These are phyloP conservation scores for Forficula auricularia DNA, from an alignment of 1,140 invertebrate genomes.

Conservation along the genomic window DNA sequence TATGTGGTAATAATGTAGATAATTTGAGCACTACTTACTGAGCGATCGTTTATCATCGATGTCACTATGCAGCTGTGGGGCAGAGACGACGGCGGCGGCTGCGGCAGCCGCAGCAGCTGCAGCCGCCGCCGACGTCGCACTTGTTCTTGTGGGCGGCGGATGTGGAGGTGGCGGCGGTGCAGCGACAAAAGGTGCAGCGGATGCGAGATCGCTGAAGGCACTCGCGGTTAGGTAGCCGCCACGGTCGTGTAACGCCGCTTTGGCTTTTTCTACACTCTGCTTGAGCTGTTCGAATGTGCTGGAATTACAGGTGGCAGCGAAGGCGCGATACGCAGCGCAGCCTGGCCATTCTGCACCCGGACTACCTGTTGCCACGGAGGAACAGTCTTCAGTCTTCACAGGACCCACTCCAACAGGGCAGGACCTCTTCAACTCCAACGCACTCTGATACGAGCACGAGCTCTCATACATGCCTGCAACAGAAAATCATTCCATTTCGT, in stretches of 20 bases:
- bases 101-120: neutral
- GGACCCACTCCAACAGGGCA: slow-evolving; percentile 16
- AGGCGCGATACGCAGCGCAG: slow-evolving; percentile 37
- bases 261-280: slow-evolving; percentile 74
- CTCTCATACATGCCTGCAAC: slow-evolving; percentile 60
- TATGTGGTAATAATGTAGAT: too few relatives aligned
- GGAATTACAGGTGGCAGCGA: slow-evolving; percentile 35
- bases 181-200: slow-evolving; percentile 25
- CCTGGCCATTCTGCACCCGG: slow-evolving; percentile 43
- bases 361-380: slow-evolving; percentile 21
- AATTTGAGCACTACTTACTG: too few relatives aligned
- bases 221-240: slow-evolving; percentile 22
- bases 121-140: neutral
- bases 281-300: slow-evolving; percentile 74
- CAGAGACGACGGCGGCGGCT: neutral
- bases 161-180: slow-evolving; percentile 5
- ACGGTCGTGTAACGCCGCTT: slow-evolving; percentile 50
- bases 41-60: slow-evolving; percentile 5
- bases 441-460: slow-evolving; percentile 71
- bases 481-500: too few relatives aligned
- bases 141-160: neutral
- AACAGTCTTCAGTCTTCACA: slow-evolving; percentile 35
- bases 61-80: too few relatives aligned
- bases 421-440: slow-evolving; percentile 59
- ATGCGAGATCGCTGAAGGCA: slow-evolving; percentile 22